phyloP scores from a whole-genome alignment of 1,140 invertebrate genomes.

The Nephotettix cincticeps region DNA sequence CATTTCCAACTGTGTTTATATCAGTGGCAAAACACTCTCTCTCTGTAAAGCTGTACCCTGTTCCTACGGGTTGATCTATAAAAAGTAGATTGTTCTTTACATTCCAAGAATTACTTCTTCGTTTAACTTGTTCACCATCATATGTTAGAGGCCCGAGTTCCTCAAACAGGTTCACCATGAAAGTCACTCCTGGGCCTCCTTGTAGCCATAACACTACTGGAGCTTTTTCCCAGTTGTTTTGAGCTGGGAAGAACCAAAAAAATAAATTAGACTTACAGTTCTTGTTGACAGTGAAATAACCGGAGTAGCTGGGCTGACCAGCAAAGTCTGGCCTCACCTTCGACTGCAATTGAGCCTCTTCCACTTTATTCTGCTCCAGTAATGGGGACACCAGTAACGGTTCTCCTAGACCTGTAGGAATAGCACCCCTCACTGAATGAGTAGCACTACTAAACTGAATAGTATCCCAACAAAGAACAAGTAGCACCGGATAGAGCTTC shows the following conservation, averaged over 20 bases:
- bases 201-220: constrained; percentile 75
- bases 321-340: constrained; percentile 25
- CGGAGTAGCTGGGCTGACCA: constrained; percentile 52
- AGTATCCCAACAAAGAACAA: too few relatives aligned
- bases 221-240: constrained; percentile 46
- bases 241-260: constrained; percentile 76
- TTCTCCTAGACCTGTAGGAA: too few relatives aligned
- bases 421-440: too few relatives aligned
- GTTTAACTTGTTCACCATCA: not conserved
- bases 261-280: constrained; percentile 57
- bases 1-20: constrained; percentile 53
- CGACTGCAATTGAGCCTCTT: constrained; percentile 25
- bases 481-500: too few relatives aligned
- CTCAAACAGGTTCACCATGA: constrained; percentile 69
- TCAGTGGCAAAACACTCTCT: constrained; percentile 64
- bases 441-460: too few relatives aligned
- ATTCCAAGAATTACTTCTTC: constrained; percentile 30
- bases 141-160: constrained; percentile 52
- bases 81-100: constrained; percentile 53
- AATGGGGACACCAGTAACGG: too few relatives aligned
- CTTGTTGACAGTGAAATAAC: constrained; percentile 72
- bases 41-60: constrained; percentile 65
- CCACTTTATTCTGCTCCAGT: too few relatives aligned
- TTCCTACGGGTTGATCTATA: constrained; percentile 65
- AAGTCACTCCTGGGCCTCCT: constrained; percentile 69